These are phyloP conservation scores for Scaptomyza pallida DNA, from an alignment of 1,140 invertebrate genomes.

Conservation along the genomic window DNA sequence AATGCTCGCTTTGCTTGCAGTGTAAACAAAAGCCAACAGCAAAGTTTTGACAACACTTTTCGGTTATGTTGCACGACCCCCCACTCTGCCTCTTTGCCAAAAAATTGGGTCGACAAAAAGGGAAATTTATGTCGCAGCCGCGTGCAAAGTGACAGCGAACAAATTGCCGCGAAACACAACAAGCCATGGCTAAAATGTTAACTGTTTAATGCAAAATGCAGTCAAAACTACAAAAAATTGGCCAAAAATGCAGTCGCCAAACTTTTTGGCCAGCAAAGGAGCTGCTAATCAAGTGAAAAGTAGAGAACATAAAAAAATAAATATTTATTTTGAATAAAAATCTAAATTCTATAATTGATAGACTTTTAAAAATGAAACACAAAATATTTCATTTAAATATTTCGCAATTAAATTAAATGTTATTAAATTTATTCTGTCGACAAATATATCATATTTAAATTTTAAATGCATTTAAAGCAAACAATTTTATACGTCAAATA, in stretches of 20 bases:
- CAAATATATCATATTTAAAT: too few species aligned
- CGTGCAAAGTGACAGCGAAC: slow-evolving; percentile 80
- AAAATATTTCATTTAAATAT: too few species aligned
- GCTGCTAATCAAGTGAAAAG: slow-evolving; percentile 51
- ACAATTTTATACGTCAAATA: neutral
- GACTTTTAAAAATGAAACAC: too few species aligned
- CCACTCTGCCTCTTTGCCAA: neutral
- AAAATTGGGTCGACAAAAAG: slow-evolving; percentile 79
- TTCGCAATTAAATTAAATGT: too few species aligned
- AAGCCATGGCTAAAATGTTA: slow-evolving; percentile 50
- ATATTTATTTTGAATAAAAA: too few species aligned
- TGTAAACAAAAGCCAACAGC: slow-evolving; percentile 81
- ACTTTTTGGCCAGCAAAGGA: neutral
- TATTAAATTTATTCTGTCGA: too few species aligned
- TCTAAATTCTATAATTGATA: too few species aligned
- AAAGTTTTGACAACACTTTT: slow-evolving; percentile 79
- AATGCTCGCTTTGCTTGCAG: slow-evolving; percentile 17
- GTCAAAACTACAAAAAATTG: slow-evolving; percentile 15
- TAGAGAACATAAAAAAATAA: too few species aligned
- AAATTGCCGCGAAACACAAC: slow-evolving; percentile 72
- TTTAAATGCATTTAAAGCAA: neutral
- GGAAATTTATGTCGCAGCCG: slow-evolving; percentile 80
- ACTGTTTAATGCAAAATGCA: slow-evolving; percentile 27
- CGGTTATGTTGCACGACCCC: slow-evolving; percentile 37
- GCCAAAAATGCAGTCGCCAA: slow-evolving; percentile 12